These are phyloP conservation scores for Pheosia gnoma DNA, from an alignment of 2,888 invertebrate species.

Conservation along the genomic window DNA sequence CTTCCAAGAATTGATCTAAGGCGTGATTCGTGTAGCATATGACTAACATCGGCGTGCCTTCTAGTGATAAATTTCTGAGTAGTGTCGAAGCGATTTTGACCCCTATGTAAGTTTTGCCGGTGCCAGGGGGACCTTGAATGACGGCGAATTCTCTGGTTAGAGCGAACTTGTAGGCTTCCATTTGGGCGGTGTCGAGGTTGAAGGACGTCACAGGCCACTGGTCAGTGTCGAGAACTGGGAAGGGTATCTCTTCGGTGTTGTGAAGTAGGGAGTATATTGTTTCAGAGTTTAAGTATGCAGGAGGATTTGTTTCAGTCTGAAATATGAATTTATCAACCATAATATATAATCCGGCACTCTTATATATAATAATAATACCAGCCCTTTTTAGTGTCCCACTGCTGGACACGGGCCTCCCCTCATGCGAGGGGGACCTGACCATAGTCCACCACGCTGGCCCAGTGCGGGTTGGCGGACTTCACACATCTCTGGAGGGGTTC, in stretches of 20 bases:
- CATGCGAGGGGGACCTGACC: no score
- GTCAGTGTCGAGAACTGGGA: conserved; percentile 59
- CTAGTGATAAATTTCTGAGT: conserved; percentile 84
- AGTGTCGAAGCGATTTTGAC: conserved; percentile 88
- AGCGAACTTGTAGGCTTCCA: conserved; percentile 86
- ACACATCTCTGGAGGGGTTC: no score
- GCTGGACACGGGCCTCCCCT: no score
- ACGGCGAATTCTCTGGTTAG: conserved; percentile 89
- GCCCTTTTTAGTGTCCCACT: no score
- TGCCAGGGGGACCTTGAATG: conserved; percentile 95
- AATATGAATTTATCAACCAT: conserved; percentile 21
- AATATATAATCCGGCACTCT: no score
- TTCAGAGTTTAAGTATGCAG: conserved; percentile 66
- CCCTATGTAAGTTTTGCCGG: conserved; percentile 93
- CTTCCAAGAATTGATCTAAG: conserved; percentile 93
- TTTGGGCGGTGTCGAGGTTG: conserved; percentile 87
- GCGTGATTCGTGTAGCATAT: conserved; percentile 95
- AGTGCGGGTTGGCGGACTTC: no score
- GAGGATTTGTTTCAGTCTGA: conserved; percentile 61
- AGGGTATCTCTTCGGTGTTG: conserved; percentile 55
- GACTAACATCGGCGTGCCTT: conserved; percentile 87
- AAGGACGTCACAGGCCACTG: conserved; percentile 79
- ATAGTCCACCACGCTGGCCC: no score
- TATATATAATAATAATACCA: no score
- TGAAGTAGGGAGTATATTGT: conserved; percentile 57